Evolutionary conservation across 2,113 vertebrate species (phyloP).

Genomic region (Takifugu bimaculatus): DNA sequence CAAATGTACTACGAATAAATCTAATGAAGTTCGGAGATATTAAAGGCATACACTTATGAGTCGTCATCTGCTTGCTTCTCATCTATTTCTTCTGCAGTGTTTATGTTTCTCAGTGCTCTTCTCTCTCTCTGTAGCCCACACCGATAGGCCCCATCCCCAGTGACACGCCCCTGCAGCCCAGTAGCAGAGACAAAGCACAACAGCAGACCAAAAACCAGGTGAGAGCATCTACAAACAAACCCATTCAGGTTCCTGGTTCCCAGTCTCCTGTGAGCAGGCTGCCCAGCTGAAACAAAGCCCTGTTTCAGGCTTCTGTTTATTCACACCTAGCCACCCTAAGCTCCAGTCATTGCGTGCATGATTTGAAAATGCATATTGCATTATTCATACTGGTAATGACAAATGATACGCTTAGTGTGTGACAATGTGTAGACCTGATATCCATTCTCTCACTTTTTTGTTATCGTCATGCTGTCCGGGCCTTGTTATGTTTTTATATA

Average conservation of each 20-base stretch:
- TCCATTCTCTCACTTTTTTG: not conserved
- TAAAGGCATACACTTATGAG: not conserved
- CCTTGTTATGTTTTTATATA: slow-evolving; percentile 35
- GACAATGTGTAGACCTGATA: slow-evolving; percentile 33
- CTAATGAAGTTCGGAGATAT: not conserved
- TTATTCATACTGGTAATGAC: slow-evolving; percentile 64
- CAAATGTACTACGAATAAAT: no score
- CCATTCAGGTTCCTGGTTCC: slow-evolving; percentile 18
- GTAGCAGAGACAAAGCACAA: slow-evolving; percentile 89
- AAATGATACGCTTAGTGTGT: slow-evolving; percentile 47
- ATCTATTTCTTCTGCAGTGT: not conserved
- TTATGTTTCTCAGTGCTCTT: not conserved
- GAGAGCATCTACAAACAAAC: slow-evolving; percentile 46
- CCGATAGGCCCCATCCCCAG: slow-evolving; percentile 92
- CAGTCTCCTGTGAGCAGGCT: no score
- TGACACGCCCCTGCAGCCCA: slow-evolving; percentile 84
- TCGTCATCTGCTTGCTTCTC: not conserved
- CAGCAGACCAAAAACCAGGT: slow-evolving; percentile 94
- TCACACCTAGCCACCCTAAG: slow-evolving; percentile 54
- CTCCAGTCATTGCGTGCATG: slow-evolving; percentile 59
- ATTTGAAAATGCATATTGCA: slow-evolving; percentile 65
- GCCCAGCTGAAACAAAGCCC: slow-evolving; percentile 25
- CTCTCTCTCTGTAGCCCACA: slow-evolving; percentile 77
- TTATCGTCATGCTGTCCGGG: slow-evolving; percentile 45
- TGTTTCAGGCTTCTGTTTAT: slow-evolving; percentile 21